Evolutionary conservation across 1,140 invertebrate genomes (phyloP).

Genomic region (Metaphire vulgaris): DNA sequence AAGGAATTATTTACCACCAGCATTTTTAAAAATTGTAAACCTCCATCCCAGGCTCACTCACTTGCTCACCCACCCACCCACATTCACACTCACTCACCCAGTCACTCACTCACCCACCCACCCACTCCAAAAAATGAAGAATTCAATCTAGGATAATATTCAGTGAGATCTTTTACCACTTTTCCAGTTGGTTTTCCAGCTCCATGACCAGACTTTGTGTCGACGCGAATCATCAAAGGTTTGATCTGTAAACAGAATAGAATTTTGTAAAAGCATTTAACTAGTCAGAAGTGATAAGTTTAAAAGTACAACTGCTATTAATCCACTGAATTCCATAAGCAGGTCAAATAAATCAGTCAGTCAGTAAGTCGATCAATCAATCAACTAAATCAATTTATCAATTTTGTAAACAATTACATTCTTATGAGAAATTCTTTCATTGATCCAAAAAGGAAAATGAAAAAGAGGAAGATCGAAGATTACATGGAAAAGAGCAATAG

Average conservation of each 20-base stretch:
- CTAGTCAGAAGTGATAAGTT: background rate
- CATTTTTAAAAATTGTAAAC: background rate
- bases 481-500: too few relatives aligned
- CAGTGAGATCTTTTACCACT: too few relatives aligned
- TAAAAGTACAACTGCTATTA: background rate
- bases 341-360: background rate
- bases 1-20: constrained; percentile 3
- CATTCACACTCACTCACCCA: background rate
- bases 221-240: constrained; percentile 79
- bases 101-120: too few relatives aligned
- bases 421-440: background rate
- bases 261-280: constrained; percentile 29
- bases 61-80: background rate
- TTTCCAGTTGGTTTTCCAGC: constrained; percentile 90
- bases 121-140: too few relatives aligned
- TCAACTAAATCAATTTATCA: background rate
- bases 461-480: too few relatives aligned
- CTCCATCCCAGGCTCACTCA: background rate
- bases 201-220: constrained; percentile 93
- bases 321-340: background rate
- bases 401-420: background rate
- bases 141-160: too few relatives aligned
- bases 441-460: too few relatives aligned
- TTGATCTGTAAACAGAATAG: constrained; percentile 61
- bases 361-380: background rate